Evolutionary conservation across 1,140 invertebrate genomes (phyloP).

Genomic region (Meloidogyne floridensis): DNA sequence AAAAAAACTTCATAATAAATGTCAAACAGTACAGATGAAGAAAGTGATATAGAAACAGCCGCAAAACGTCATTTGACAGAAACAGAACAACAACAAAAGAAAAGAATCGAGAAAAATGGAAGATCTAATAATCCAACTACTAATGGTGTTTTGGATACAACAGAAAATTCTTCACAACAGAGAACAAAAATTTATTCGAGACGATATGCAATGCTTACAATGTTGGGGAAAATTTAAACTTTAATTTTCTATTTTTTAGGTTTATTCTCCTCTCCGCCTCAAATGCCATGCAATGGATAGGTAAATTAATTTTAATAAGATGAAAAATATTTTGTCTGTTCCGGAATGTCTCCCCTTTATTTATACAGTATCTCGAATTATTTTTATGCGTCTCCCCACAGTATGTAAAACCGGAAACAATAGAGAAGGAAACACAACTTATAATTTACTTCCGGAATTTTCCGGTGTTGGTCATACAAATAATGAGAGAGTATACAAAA

Average conservation of each 20-base stretch:
- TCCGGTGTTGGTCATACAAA: no score
- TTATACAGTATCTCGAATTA: no score
- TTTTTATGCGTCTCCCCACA: no score
- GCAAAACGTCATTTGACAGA: conserved; percentile 9
- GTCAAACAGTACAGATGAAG: conserved; percentile 14
- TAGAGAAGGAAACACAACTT: no score
- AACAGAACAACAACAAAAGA: background rate
- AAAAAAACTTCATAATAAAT: background rate
- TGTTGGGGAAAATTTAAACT: conserved; percentile 8
- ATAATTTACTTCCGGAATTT: no score
- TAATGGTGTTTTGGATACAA: background rate
- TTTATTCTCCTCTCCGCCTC: conserved; percentile 64
- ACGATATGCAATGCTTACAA: conserved; percentile 33
- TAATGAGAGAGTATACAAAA: no score
- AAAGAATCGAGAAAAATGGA: background rate
- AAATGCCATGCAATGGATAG: conserved; percentile 65
- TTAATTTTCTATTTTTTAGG: background rate
- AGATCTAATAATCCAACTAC: background rate
- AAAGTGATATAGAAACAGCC: conserved; percentile 18
- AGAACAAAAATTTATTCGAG: conserved; percentile 31
- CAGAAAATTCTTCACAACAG: background rate
- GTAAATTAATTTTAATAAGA: background rate
- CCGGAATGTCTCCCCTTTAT: no score
- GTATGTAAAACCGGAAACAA: no score
- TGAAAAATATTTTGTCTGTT: no score